Conservation (phyloP, 2,888 invertebrate genomes). For the Ferdinandea cuprea region DNA sequence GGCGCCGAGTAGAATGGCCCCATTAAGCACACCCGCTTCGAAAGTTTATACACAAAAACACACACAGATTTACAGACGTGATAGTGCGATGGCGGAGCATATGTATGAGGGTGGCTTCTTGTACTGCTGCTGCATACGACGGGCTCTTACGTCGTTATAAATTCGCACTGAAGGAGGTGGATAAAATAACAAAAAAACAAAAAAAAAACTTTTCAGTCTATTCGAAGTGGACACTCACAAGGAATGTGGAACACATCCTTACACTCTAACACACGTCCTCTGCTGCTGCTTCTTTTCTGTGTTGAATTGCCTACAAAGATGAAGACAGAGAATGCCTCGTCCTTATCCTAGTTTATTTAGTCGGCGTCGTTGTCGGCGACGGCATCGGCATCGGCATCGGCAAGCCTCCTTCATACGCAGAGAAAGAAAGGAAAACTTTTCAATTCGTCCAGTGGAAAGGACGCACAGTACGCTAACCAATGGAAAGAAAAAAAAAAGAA, state of each 20-base stretch:
- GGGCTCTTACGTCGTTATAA: constrained; percentile 57
- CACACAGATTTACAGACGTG: constrained; percentile 26
- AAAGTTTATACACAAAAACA: constrained; percentile 35
- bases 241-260: constrained; percentile 70
- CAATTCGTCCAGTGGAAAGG: constrained; percentile 30
- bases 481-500: constrained; percentile 29
- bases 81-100: constrained; percentile 2
- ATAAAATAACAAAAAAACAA: neutral
- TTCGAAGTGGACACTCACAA: constrained; percentile 71
- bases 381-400: neutral
- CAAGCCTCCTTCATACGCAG: constrained; percentile 14
- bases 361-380: neutral
- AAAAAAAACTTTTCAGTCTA: constrained; percentile 50
- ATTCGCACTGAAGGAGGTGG: constrained; percentile 34
- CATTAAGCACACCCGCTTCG: constrained; percentile 67
- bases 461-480: neutral
- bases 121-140: constrained; percentile 51
- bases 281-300: constrained; percentile 6
- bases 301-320: constrained; percentile 62
- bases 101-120: constrained; percentile 27
- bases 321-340: constrained; percentile 52
- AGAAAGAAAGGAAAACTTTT: constrained; percentile 64
- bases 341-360: constrained; percentile 67
- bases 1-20: constrained; percentile 55
- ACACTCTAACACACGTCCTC: constrained; percentile 39